Evolutionary conservation across 2,113 vertebrate species (phyloP).

Genomic region (Sterna hirundo): DNA sequence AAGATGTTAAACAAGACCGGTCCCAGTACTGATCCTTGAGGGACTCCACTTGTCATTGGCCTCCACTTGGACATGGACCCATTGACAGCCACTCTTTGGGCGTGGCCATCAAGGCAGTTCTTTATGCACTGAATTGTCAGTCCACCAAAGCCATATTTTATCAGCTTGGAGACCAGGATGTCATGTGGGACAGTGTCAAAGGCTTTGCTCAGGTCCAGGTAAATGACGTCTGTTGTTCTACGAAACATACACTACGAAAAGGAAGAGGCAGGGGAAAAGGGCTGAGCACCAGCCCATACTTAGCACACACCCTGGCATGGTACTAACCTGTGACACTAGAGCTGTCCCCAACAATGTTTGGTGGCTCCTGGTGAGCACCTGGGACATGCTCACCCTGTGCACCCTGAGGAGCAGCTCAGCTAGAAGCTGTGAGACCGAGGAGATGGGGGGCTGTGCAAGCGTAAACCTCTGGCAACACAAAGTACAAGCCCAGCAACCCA

Average conservation of each 20-base stretch:
- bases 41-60: no score
- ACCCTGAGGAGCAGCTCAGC: not conserved
- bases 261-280: not conserved
- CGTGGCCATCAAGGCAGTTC: no score
- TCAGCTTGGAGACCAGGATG: no score
- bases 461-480: not conserved
- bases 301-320: not conserved
- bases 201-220: no score
- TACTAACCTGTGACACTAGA: not conserved
- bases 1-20: no score
- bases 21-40: no score
- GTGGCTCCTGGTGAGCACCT: not conserved
- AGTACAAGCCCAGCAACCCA: not conserved
- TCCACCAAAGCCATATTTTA: no score
- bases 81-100: no score
- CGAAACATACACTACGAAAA: not conserved
- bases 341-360: not conserved
- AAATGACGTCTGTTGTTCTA: no score
- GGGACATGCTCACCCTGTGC: not conserved
- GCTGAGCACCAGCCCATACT: not conserved
- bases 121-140: no score
- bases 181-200: no score
- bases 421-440: not conserved
- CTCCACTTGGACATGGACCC: no score
- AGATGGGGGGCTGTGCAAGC: not conserved